Evolutionary conservation across 2,797 vertebrate genomes (phyloP), one percentile per base, ranked within the genome.

Genomic region (Aythya fuligula): DNA sequence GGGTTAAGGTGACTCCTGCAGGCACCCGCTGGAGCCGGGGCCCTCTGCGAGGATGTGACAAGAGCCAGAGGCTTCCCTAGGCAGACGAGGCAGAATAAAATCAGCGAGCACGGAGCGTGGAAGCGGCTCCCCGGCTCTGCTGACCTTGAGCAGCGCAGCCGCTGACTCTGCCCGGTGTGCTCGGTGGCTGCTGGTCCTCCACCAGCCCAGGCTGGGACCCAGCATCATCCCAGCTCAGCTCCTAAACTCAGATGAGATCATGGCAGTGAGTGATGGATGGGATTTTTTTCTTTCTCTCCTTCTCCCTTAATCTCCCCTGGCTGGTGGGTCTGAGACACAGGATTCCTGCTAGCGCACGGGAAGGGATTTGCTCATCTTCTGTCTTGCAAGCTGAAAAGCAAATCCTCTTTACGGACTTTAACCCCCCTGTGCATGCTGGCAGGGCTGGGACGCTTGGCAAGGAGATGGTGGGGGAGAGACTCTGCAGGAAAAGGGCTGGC

Each of bases 381-480:
- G 89, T 95, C 95, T 96, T 94, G 92, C 72, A 61, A 92, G 90
- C 92, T 95, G 71, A 41, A 71, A 94, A 22, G 87, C 74, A 96
- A 97, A 97, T 97, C 96, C 95, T 96, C 95, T 94, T 94, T 96
- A 7, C 64, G 89, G 91, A 94, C n/a, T 94, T 96, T 94, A 96
- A 91, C 95, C 85, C 84, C 84, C 43, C 47, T 49, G 93, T 25
- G 80, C 4, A 82, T 93, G 75, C 80, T 88, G 91, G 85, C 71
- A 75, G 90, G 65, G 54, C 78, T 36, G 84, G 34, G 73, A 71
- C 0, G 1, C 49, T 36, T 45, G 64, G 73, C 58, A 14, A 25
- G 72, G 76, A 41, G 7, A 2, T 1, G n/a, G 39, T 27, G 36
- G 10, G 49, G 34, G 56, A 61, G 34, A 83, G 4, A 3, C 8